Evolutionary conservation across 2,888 invertebrate species (phyloP), one percentile per base, ranked within the genome.

Genomic region (Drosophila suboccidentalis): DNA sequence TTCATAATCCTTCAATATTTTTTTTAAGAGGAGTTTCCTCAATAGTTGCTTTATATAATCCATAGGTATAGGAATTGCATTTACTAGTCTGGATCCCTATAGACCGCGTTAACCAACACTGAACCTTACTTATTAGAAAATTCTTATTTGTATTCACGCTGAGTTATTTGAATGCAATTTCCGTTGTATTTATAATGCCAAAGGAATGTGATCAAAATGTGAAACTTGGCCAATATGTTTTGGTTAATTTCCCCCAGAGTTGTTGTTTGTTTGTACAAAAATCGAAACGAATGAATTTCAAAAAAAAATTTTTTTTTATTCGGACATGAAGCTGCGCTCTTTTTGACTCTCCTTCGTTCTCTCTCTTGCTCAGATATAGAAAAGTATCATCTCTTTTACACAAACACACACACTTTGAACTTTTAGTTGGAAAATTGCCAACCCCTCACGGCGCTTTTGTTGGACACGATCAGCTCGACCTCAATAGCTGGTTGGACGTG

Each of bases 401-500:
- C 19, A 51, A 39, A 26, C 44, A 57, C 43, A 41, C 36, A 51
- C 50, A 61, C 29, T 63, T 78, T 78, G 75, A 81, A 81, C 84
- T 83, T 87, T 83, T 76, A 53, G 82, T 80, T 83, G 83, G 89
- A 75, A 85, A 78, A 62, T 74, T 85, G 83, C 86, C 83, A 83
- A 87, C 85, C 75, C 86, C 82, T 78, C 75, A 84, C 75, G 82
- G 82, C 71, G 87, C 80, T 87, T 82, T 82, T 77, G 51, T 65
- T 59, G 64, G 69, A 50, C 72, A 65, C 85, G 84, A 83, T 77
- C 87, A 80, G 87, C 84, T 83, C 87, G 88, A 88, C 82, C 82
- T 65, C 88, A 75, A 82, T 85, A 65, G 75, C 47, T 55, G 34
- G 60, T 34, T 32, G 59, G 43, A 50, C 13, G 59, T 53, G 36